phyloP scores from a whole-genome alignment of 2,113 vertebrate genomes.

The Bombycilla garrulus region DNA sequence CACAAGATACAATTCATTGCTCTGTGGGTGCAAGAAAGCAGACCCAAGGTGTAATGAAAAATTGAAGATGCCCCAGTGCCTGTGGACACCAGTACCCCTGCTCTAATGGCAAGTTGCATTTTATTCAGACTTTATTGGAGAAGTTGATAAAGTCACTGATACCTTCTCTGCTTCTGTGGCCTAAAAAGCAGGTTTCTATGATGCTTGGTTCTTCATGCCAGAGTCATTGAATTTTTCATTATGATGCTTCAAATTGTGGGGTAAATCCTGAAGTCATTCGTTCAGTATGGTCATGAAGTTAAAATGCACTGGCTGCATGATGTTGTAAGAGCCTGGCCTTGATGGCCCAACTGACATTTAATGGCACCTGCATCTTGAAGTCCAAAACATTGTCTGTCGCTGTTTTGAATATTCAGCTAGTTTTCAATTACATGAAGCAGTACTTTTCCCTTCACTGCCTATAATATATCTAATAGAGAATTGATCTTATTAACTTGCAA shows the following conservation, averaged over 20 bases:
- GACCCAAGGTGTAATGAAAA: slow-evolving; percentile 59
- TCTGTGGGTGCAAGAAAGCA: slow-evolving; percentile 6
- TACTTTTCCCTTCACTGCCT: background rate
- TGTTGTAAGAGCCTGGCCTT: background rate
- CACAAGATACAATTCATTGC: background rate
- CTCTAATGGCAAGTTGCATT: slow-evolving; percentile 22
- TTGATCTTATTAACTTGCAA: background rate
- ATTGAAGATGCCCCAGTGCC: slow-evolving; percentile 4
- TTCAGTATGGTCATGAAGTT: background rate
- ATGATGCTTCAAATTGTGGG: background rate
- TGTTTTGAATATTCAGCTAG: background rate
- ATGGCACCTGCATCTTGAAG: background rate
- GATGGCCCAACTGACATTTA: background rate
- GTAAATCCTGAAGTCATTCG: background rate
- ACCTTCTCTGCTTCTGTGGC: background rate
- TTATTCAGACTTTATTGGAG: background rate
- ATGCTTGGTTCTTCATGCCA: background rate
- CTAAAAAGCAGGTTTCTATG: background rate
- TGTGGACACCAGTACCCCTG: slow-evolving; percentile 57
- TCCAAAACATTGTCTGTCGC: background rate
- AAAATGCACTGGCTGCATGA: background rate
- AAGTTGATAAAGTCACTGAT: background rate
- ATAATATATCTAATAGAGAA: background rate
- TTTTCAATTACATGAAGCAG: background rate
- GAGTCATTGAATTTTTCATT: background rate